Evolutionary conservation across 2,888 invertebrate genomes (phyloP), one percentile per base, ranked within the genome.

Genomic region (Alcis repandata): DNA sequence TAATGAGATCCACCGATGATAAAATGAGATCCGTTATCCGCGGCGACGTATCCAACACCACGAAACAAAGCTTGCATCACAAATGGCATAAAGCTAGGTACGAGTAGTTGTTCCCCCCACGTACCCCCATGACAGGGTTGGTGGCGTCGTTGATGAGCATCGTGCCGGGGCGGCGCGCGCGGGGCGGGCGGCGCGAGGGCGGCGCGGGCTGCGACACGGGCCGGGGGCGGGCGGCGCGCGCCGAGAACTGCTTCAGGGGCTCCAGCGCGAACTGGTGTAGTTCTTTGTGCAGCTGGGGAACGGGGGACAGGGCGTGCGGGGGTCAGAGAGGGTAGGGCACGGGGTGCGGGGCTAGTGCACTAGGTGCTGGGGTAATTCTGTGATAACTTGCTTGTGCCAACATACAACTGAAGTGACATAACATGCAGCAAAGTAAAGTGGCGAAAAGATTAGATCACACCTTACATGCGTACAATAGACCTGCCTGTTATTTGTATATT

Each of bases 241-340:
- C 52, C 32, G 53, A 32, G 7, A 45, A 51, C 70, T 63, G 45
- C 13, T 69, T 64, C 64, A 67, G 67, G 17, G 82, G 82, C 58
- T 72, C 79, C 70, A 82, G 82, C 54, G 82, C 85, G 72, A 84
- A 84, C 57, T 78, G 81, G 85, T 90, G 86, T 68, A 91, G 73
- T 80, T 91, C 91, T 74, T 83, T 86, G 88, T 92, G 90, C 69
- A 92, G 79, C 92, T 92, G 88, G 58, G 82, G 75, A 77, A n/a
- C n/a, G n/a, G n/a, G n/a, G n/a, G n/a, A n/a, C n/a, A n/a, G n/a
- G n/a, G n/a, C 11, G 27, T 40, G 38, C 36, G 36, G 36, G 36
- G 6, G 10, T 8, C n/a, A n/a, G n/a, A n/a, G 11, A n/a, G 13
- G 11, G 38, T 13, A 1, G n/a, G n/a, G 41, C n/a, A 8, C 1